Evolutionary conservation across 2,888 invertebrate genomes (phyloP), one percentile per base, ranked within the genome.

Genomic region (Plutella xylostella): DNA sequence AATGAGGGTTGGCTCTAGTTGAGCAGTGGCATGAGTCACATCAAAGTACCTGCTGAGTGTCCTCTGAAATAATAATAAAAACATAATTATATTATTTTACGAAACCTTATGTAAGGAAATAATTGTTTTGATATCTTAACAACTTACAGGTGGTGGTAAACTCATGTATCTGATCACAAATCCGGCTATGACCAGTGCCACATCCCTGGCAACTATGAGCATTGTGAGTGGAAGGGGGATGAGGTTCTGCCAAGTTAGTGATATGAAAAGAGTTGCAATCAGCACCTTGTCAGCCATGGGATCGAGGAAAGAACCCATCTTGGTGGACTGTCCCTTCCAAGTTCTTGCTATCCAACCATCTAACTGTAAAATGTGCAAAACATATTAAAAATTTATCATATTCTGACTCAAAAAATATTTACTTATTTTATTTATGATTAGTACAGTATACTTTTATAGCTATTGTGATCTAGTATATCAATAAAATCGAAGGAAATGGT

Each of bases 321-420:
- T 93, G 21, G 97, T 94, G 19, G 94, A 91, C 70, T 99, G 98
- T 25, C 92, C 91, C 50, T 90, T 88, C 89, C 93, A 97, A 43
- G 91, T 93, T 47, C 98, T 87, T 0, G 98, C 98, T 65, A 99
- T 97, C 89, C 93, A 96, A 6, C 98, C 98, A 85, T 99, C 98
- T 43, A 95, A 68, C 94, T 95, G 68, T 33, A 77, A 68, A 61
- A 65, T 50, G 51, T 45, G 45, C n/a, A n/a, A n/a, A 43, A 51
- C 25, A 43, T 30, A 30, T 20, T 18, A 9, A 15, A 9, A 4
- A 28, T 28, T 28, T 3, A 28, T 22, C 9, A 28, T 6, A 28
- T 28, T 28, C 11, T 11, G 15, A 34, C 11, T 3, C 14, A 34
- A 3, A n/a, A 34, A 4, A 34, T 17, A 34, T n/a, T n/a, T n/a